Evolutionary conservation across 2,888 invertebrate genomes (phyloP).

Genomic region (Sycophila texana): DNA sequence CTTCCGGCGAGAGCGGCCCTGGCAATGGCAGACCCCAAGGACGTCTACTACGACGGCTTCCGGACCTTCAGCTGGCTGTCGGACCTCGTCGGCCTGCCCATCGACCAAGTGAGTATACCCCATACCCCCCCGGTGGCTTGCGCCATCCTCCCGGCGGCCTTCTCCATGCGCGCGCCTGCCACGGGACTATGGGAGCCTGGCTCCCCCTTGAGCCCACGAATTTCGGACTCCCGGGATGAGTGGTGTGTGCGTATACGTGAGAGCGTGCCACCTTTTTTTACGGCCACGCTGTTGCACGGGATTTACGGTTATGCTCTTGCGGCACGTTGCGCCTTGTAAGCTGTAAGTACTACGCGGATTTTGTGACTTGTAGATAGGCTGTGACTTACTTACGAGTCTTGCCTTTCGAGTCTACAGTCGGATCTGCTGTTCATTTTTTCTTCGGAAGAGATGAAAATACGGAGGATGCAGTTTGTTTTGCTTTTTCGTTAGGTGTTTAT

Average conservation of each 20-base stretch:
- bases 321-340: neutral
- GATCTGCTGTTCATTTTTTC: neutral
- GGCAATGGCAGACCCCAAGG: slow-evolving; percentile 58
- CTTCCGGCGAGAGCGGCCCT: slow-evolving; percentile 36
- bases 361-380: too few species aligned
- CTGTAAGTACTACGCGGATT: too few species aligned
- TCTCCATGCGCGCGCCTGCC: neutral
- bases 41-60: slow-evolving; percentile 83
- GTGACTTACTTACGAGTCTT: neutral
- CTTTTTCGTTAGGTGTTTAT: too few species aligned
- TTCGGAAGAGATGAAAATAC: neutral
- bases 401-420: neutral
- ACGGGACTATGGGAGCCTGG: neutral
- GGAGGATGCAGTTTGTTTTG: too few species aligned
- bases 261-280: neutral
- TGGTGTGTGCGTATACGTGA: neutral
- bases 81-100: slow-evolving; percentile 82
- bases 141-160: neutral
- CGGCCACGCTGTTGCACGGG: neutral
- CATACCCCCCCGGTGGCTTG: too few species aligned
- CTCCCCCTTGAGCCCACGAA: neutral
- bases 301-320: slow-evolving; percentile 4
- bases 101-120: slow-evolving; percentile 86
- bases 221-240: neutral
- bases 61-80: slow-evolving; percentile 83